These are phyloP conservation scores for Cantharis flavilabris DNA, from an alignment of 2,888 invertebrate species.

Conservation along the genomic window DNA sequence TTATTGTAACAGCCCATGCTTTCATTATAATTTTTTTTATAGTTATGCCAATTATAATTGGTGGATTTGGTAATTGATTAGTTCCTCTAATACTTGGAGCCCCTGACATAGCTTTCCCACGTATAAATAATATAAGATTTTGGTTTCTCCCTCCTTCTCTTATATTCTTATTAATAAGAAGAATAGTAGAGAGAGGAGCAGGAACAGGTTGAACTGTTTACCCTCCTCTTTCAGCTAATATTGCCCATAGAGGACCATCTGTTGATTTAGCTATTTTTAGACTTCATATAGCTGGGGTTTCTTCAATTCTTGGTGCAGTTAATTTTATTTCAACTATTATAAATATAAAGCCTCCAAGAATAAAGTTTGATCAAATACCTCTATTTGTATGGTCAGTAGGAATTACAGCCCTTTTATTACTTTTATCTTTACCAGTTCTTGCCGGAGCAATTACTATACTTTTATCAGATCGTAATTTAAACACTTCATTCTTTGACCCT, in stretches of 20 bases:
- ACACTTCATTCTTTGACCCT: conserved; percentile 82
- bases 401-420: conserved; percentile 67
- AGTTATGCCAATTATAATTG: conserved; percentile 74
- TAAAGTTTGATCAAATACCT: conserved; percentile 68
- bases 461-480: conserved; percentile 77
- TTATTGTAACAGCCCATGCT: conserved; percentile 78
- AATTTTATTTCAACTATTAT: conserved; percentile 80
- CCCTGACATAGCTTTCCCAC: conserved; percentile 82
- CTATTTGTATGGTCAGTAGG: conserved; percentile 76
- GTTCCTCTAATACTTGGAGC: conserved; percentile 76
- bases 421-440: conserved; percentile 74
- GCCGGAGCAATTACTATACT: conserved; percentile 82
- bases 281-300: conserved; percentile 73
- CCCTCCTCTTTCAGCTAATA: conserved; percentile 67
- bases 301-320: conserved; percentile 75
- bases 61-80: conserved; percentile 84
- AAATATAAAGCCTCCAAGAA: conserved; percentile 68
- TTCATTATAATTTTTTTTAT: conserved; percentile 76
- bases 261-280: conserved; percentile 80
- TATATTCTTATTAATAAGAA: conserved; percentile 66
- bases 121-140: conserved; percentile 85
- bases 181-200: conserved; percentile 69
- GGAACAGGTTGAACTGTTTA: conserved; percentile 83
- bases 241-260: conserved; percentile 68
- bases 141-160: conserved; percentile 75